Conservation (phyloP, 2,797 vertebrate species). For the Peromyscus aztecus region DNA sequence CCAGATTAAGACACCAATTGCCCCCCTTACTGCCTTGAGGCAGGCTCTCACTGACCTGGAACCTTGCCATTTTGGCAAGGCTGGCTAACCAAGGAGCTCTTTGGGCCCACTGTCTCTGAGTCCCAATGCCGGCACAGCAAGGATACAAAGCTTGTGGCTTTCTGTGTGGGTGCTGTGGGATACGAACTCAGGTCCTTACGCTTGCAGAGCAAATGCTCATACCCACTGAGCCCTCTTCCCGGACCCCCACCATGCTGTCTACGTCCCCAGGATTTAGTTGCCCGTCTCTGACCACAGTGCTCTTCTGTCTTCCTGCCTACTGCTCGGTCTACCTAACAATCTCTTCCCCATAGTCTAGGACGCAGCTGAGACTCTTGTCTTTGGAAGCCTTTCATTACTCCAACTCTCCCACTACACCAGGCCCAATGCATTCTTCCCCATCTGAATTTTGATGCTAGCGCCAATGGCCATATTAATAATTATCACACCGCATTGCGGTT, state of each 20-base stretch:
- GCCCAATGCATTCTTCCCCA: neutral
- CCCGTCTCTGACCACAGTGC: neutral
- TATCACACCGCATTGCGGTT: neutral
- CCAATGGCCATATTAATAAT: neutral
- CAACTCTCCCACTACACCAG: neutral
- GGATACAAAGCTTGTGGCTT: neutral
- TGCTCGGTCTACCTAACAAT: neutral
- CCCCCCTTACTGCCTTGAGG: neutral
- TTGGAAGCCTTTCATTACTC: constrained; percentile 9
- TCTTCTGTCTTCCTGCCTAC: neutral
- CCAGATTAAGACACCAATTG: neutral
- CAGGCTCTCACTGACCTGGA: neutral
- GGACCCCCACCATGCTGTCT: neutral
- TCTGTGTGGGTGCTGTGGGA: neutral
- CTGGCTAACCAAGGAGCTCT: neutral
- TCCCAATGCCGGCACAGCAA: too few species aligned
- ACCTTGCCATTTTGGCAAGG: neutral
- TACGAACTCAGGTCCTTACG: neutral
- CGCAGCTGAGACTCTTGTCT: neutral
- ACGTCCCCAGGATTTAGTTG: neutral
- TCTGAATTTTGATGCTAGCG: constrained; percentile 18
- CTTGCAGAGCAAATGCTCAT: neutral
- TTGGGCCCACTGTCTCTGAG: neutral
- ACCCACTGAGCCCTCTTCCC: neutral
- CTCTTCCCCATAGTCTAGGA: neutral